Base-by-base conservation (phyloP, 2,113 vertebrate species). In the Steatornis caripensis region DNA sequence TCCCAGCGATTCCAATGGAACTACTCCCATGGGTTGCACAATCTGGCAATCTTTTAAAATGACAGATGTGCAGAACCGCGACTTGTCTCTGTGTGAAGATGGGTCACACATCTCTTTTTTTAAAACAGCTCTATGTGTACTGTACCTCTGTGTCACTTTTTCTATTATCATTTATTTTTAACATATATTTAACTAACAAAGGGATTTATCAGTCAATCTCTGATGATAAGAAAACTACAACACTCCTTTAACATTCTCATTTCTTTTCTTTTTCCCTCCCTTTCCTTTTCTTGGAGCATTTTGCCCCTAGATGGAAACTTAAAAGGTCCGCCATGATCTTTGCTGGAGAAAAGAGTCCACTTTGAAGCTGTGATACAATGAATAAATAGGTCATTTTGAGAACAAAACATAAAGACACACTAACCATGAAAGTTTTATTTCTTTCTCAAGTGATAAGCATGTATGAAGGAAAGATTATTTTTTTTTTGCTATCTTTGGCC, bases 361-460 rank as follows among this genome's bases (percentile, higher is more conserved):
- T 97, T 93, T 93, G 93, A 94, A 97, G 81, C 27, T 48, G n/a
- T 87, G 72, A 71, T 78, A 77, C 54, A 45, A 46, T 68, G 66
- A 93, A 76, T 45, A 37, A 58, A 65, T 32, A 68, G 81, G 74
- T 91, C 93, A 62, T 87, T 88, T 61, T 68, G 57, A 93, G 69
- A 94, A 90, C 76, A 84, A 75, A 76, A 58, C 34, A 65, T 80
- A 53, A 90, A 89, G 84, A 91, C 54, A 85, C 10, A n/a, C 30
- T 60, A 83, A 60, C 87, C 15, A 60, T 69, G 32, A 74, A 97
- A 94, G 46, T 75, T 93, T 65, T 82, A 78, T 84, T 85, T 86
- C 86, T 74, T 76, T 87, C 81, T 89, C 53, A 88, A 71, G 62
- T 88, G 62, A 78, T 87, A 94, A 91, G 75, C 30, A 57, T 61